Evolutionary conservation across 2,113 vertebrate species (phyloP), one percentile per base, ranked within the genome.

Genomic region (Zosterops lateralis): DNA sequence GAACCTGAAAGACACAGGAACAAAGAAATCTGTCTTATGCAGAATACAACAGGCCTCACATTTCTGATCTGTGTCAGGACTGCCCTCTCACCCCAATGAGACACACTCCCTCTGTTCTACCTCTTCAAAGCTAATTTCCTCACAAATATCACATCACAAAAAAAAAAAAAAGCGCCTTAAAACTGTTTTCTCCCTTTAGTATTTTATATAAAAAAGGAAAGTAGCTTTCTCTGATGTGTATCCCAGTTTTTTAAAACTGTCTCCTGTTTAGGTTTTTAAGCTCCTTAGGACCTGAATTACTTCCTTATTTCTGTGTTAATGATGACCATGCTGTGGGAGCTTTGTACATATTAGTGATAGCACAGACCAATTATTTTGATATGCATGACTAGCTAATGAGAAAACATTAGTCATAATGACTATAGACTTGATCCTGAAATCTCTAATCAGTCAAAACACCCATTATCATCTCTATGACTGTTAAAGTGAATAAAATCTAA

Each of bases 381-480:
- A 84, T 58, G 70, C 77, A 70, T 76, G 78, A 51, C 45, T 95
- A 68, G 58, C 56, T 94, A 94, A 89, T 85, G 42, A 91, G 58
- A 82, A 93, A 87, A 85, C 54, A 87, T 91, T 87, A 85, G 34
- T 83, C 81, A 87, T 91, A 76, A 93, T 82, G 57, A 81, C 58
- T 82, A 56, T 18, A 81, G 70, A 87, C 44, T 80, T 58, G 45
- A 91, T 85, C 9, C 50, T 82, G 66, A 89, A 85, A 82, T 82
- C 42, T 81, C 84, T 87, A 61, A 84, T 89, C 70, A 81, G 77
- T 73, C 70, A 90, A 92, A 95, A 92, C 42, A 93, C 32, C 48
- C 48, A 77, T 87, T 95, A 89, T 87, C 21, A 61, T 56, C 77
- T 81, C 71, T 62, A 62, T 20, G 47, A 82, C 22, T 84, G 38